Base-by-base conservation (phyloP, 2,888 invertebrate genomes). In the Habroteleia sp. region DNA sequence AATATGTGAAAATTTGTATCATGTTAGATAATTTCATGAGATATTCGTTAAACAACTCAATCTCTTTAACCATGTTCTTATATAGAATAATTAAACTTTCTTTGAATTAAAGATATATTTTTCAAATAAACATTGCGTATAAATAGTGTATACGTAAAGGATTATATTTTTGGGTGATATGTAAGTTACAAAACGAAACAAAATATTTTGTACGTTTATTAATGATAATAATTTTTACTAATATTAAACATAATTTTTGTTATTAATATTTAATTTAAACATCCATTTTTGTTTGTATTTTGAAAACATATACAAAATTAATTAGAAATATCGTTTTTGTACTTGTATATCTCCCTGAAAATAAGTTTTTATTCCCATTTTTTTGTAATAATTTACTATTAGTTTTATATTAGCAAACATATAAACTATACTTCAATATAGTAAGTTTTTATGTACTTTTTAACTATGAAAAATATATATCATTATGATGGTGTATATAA, bases 361-460 rank as follows among this genome's bases (percentile, higher is more conserved):
- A 31, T 3, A 29, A 16, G 13, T 65, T 65, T 65, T 52, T 44
- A 27, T 37, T 54, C 63, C 14, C 27, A 42, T 35, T 58, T 56
- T 68, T 58, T 48, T 56, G 27, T 65, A 65, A 66, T n/a, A 10
- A 37, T 54, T 58, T 37, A 66, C 31, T 35, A 11, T 37, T 50
- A 60, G 52, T 20, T 29, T 42, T 58, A 44, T 7, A 13, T 60
- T 60, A 60, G 58, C 7, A 23, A 60, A 20, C 33, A 69, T 11
- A 42, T 44, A 14, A 35, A 39, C n/a, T n/a, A 35, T 31, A 27
- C 37, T 60, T 58, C n/a, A 31, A 10, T 11, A 50, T 48, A 52
- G 10, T 44, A 52, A 52, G 31, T 37, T 52, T 25, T 69, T 60
- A 52, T 52, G 46, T 52, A 50, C 14, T 29, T 35, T 39, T 29